Evolutionary conservation across 2,113 vertebrate genomes (phyloP), one percentile per base, ranked within the genome.

Genomic region (Microtus richardsoni): DNA sequence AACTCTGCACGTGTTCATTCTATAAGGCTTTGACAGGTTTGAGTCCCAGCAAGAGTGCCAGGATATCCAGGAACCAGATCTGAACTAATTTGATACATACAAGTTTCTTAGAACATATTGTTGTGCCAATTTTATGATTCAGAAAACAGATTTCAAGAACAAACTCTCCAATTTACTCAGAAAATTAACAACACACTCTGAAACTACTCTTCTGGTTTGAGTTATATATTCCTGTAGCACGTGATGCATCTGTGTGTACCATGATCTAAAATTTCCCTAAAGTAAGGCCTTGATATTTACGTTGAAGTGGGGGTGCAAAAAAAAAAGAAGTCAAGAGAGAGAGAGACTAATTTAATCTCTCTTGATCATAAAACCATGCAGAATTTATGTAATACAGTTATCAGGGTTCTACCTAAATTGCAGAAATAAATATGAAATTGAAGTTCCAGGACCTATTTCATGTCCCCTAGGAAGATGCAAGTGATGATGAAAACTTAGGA

Each of bases 281-380:
- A 12, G 0, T 24, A 30, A 26, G 52, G 4, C 58, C 24, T 0
- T 24, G 22, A 28, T 74, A 22, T 2, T 62, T 7, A 33, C 30
- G 2, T 19, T 10, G 44, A 30, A 79, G 9, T 36, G 9, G 17
- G 52, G 30, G 19, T 17, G 13, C n/a, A n/a, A 12, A 41, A 7
- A 6, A 62, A 64, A 64, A 62, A 10, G 60, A 2, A 64, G 24
- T 64, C 22, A 62, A 19, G 11, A 4, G 47, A 22, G 26, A 24
- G 49, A 54, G 39, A n/a, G 52, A 1, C 21, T 54, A 12, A 78
- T 78, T 39, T 68, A 26, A 64, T 39, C 26, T 92, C 58, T 21
- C 73, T 52, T 62, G 7, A 88, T 17, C 39, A 49, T 6, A 21
- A 2, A 13, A 14, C 11, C 66, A 44, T 75, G 92, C 13, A 84